phyloP scores from a whole-genome alignment of 2,888 invertebrate species.

The Seira sanloemensis region DNA sequence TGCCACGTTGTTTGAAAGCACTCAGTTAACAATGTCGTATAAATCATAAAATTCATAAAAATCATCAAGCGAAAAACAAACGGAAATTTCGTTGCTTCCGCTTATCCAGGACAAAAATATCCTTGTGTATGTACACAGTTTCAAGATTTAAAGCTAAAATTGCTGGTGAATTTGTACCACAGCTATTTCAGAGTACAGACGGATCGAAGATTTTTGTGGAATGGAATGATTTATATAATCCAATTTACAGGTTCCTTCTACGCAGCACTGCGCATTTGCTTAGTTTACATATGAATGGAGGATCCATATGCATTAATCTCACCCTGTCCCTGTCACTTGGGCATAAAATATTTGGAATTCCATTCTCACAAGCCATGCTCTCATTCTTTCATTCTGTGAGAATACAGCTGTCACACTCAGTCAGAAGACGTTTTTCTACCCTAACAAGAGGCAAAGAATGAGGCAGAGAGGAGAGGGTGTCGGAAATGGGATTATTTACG shows the following conservation, averaged over 20 bases:
- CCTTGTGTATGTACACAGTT: too few species aligned
- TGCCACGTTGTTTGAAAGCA: too few species aligned
- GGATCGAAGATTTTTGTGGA: background rate
- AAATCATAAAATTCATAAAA: too few species aligned
- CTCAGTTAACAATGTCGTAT: too few species aligned
- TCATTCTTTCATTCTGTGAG: constrained; percentile 46
- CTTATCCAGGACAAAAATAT: too few species aligned
- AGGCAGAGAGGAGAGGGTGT: constrained; percentile 48
- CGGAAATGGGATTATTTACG: constrained; percentile 60
- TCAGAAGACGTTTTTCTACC: background rate
- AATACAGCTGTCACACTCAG: constrained; percentile 64
- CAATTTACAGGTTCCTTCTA: background rate
- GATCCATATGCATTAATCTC: constrained; percentile 27
- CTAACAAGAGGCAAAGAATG: constrained; percentile 38
- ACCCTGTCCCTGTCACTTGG: constrained; percentile 20
- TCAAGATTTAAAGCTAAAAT: too few species aligned
- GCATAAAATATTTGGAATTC: constrained; percentile 50
- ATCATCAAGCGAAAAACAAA: too few species aligned
- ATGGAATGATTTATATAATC: background rate
- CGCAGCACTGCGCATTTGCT: background rate
- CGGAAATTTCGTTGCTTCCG: too few species aligned
- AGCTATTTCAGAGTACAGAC: too few species aligned
- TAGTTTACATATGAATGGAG: constrained; percentile 15
- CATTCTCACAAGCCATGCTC: constrained; percentile 36
- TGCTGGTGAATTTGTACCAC: background rate